Percentiles rank a stretch among this genome's conserved stretches.
These are phyloP conservation scores for Iphiclides podalirius DNA, from an alignment of 2,888 invertebrate species.

Conservation along the genomic window DNA sequence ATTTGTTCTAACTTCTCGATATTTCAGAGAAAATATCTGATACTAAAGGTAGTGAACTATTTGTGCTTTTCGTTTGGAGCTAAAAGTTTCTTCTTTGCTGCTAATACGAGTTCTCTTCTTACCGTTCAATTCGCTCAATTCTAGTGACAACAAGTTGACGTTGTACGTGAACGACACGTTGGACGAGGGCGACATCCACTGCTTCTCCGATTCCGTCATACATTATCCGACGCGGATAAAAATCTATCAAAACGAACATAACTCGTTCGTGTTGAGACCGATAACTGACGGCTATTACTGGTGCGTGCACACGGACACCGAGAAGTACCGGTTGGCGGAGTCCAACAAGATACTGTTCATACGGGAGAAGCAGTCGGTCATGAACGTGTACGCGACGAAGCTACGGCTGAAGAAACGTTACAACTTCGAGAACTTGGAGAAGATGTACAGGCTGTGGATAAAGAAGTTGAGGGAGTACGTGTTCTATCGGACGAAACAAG, in stretches of 20 bases:
- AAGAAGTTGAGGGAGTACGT: conserved; percentile 56
- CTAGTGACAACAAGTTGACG: conserved; percentile 51
- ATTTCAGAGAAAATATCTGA: too few relatives aligned
- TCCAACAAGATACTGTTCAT: conserved; percentile 58
- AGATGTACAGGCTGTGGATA: conserved; percentile 42
- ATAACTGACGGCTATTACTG: conserved; percentile 65
- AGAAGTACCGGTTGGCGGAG: conserved; percentile 42
- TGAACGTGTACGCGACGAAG: conserved; percentile 53
- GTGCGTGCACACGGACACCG: conserved; percentile 57
- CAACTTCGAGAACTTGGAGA: conserved; percentile 32
- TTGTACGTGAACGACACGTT: conserved; percentile 44
- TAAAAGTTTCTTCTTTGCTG: too few relatives aligned
- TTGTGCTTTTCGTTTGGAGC: too few relatives aligned
- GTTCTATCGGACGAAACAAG: conserved; percentile 51
- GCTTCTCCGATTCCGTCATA: conserved; percentile 60
- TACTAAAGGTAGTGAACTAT: too few relatives aligned
- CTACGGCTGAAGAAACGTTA: conserved; percentile 37
- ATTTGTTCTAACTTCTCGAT: too few relatives aligned
- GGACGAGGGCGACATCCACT: conserved; percentile 45
- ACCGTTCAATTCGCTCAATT: too few relatives aligned
- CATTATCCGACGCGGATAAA: conserved; percentile 49
- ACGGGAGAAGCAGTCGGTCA: conserved; percentile 45
- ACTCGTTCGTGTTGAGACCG: conserved; percentile 44
- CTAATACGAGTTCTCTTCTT: too few relatives aligned
- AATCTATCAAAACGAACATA: conserved; percentile 35